phyloP scores from a whole-genome alignment of 2,797 vertebrate species.

The Siniperca scherzeri region DNA sequence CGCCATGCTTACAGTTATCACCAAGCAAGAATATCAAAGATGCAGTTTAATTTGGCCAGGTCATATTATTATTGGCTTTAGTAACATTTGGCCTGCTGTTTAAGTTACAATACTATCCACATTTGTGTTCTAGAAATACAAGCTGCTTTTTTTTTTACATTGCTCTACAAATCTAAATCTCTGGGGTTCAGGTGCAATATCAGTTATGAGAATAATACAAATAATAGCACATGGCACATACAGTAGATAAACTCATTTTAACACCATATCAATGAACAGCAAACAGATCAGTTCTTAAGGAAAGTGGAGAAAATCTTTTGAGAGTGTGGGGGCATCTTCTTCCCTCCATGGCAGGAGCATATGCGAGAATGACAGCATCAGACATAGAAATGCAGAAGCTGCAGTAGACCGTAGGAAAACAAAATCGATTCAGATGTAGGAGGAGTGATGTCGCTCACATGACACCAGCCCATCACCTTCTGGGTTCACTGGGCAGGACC shows the following conservation, averaged over 20 bases:
- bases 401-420: background rate
- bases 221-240: background rate
- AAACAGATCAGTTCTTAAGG: background rate
- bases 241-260: background rate
- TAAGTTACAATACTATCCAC: background rate
- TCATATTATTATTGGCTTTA: background rate
- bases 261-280: constrained; percentile 11
- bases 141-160: background rate
- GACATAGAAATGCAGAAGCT: constrained; percentile 3
- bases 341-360: constrained; percentile 18
- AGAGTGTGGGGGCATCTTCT: background rate
- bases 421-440: background rate
- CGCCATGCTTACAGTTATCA: constrained; percentile 6
- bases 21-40: constrained; percentile 7
- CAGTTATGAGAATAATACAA: background rate
- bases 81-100: background rate
- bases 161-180: constrained; percentile 10
- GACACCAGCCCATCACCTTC: background rate
- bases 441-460: background rate
- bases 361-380: background rate
- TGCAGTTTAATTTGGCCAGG: constrained; percentile 14
- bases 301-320: background rate
- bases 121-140: background rate
- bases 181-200: background rate
- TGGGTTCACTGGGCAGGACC: constrained; percentile 88